Evolutionary conservation across 2,888 invertebrate genomes (phyloP).

Genomic region (Erebia epiphron): DNA sequence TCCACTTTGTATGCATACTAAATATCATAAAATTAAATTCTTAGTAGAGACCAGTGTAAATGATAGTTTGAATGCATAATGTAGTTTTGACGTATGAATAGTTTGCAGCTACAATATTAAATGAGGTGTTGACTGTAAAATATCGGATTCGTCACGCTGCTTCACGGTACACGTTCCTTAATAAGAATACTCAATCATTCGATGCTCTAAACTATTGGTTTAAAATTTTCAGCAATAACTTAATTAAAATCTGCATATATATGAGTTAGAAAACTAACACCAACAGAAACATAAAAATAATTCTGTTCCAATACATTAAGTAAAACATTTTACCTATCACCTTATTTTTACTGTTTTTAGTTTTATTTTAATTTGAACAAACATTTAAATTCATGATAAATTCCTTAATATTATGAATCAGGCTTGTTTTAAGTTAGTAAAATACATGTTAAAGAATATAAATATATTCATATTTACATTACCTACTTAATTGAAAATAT

Average conservation of each 20-base stretch:
- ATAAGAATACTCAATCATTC: conserved; percentile 15
- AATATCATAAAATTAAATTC: conserved; percentile 24
- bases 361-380: too few species aligned
- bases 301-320: too few species aligned
- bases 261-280: too few species aligned
- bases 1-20: conserved; percentile 12
- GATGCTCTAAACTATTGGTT: background rate
- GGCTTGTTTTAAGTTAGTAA: too few species aligned
- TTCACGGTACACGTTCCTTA: conserved; percentile 62
- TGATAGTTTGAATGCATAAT: conserved; percentile 23
- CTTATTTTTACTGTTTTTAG: too few species aligned
- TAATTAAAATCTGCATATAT: background rate
- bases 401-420: too few species aligned
- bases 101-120: conserved; percentile 66
- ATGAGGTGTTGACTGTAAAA: conserved; percentile 75
- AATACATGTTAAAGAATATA: too few species aligned
- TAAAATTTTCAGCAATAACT: background rate
- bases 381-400: too few species aligned
- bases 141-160: conserved; percentile 72
- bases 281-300: too few species aligned
- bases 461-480: too few species aligned
- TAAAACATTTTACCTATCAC: too few species aligned
- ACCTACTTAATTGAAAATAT: too few species aligned
- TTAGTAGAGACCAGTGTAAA: conserved; percentile 25
- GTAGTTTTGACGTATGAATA: conserved; percentile 53